Base-by-base conservation (phyloP, 2,888 invertebrate species). In the Drosophila mayaguana region DNA sequence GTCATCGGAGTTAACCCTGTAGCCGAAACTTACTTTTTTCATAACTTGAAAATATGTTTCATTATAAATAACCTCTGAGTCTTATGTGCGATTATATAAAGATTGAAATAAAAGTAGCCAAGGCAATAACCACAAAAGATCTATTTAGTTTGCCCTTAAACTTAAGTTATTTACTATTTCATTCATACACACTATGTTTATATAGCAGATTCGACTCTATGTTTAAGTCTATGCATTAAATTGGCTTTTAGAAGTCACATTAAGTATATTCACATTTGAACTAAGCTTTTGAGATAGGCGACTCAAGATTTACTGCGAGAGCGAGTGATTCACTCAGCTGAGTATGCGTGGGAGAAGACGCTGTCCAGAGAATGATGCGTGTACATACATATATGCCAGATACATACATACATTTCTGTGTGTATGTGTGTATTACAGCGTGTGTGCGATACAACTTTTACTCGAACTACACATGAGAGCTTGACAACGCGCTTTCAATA, bases 401-500 rank as follows among this genome's bases (percentile, higher is more conserved):
- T 18, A 38, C 8, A 38, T 14, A 18, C 18, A 46, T 42, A 48
- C 14, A 0, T 45, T 12, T 51, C 14, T 51, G 6, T 53, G 5
- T 32, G 9, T 32, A 16, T 59, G n/a, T 59, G 18, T 25, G 38
- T 48, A 7, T 28, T 20, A n/a, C 14, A 50, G 20, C 51, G 56
- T 38, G 18, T 45, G 60, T 22, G 36, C 54, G 51, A 38, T 48
- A 38, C 51, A 68, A 73, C 83, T 85, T 81, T 85, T 81, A 82
- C 85, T 66, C 60, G 63, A 48, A n/a, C 48, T 6, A 42, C 43
- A 54, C 56, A 34, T 54, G 14, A 57, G 53, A 74, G 68, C 60
- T 77, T 75, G 78, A 81, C 72, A 87, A 70, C 69, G 54, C 75
- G 72, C 71, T 65, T 67, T 53, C 50, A 70, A 64, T 66, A 32